Conservation (phyloP, 2,888 invertebrate genomes). For the Pandemis corylana region DNA sequence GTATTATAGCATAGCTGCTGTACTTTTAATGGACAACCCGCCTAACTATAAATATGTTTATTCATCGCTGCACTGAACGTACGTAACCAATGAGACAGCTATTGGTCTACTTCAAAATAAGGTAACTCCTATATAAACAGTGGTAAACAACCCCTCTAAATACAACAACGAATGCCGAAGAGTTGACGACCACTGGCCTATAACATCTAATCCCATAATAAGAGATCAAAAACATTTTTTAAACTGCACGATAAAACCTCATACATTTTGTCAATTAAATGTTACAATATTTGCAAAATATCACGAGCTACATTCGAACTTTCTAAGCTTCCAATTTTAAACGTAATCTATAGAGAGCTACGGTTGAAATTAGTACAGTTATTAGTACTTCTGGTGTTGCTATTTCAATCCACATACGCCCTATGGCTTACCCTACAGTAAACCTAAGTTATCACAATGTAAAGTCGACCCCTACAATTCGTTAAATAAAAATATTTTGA, state of each 20-base stretch:
- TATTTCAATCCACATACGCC: constrained; percentile 4
- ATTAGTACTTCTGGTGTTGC: constrained; percentile 6
- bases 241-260: neutral
- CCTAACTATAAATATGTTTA: neutral
- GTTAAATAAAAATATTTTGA: constrained; percentile 38
- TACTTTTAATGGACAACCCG: neutral
- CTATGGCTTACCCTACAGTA: constrained; percentile 36
- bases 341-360: constrained; percentile 16
- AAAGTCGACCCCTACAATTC: constrained; percentile 36
- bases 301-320: neutral
- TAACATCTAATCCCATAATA: constrained; percentile 5
- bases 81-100: neutral
- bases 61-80: neutral
- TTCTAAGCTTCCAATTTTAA: neutral
- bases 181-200: neutral
- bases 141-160: neutral
- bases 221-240: constrained; percentile 5
- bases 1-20: neutral
- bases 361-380: neutral
- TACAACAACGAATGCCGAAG: neutral
- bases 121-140: neutral
- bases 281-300: neutral
- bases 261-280: neutral
- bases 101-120: neutral
- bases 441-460: constrained; percentile 39